These are phyloP conservation scores for Scaptomyza pallida DNA, from an alignment of 1,140 invertebrate genomes.

Conservation along the genomic window DNA sequence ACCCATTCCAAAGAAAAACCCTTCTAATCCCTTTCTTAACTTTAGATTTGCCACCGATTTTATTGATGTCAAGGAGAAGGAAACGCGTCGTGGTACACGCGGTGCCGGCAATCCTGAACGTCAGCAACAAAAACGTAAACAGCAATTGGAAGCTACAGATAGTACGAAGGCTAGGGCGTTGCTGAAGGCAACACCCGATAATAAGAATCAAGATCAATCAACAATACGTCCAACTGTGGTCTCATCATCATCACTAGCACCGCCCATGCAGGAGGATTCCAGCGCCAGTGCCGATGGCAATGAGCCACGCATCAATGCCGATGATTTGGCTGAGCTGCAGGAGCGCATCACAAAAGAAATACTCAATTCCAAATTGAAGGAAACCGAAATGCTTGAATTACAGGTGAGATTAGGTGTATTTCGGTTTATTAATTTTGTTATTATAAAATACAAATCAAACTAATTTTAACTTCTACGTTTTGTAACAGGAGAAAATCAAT, in stretches of 20 bases:
- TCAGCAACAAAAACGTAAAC: slow-evolving; percentile 30
- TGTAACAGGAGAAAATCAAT: slow-evolving; percentile 80
- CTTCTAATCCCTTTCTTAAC: neutral
- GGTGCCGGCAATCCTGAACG: slow-evolving; percentile 61
- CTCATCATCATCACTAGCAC: slow-evolving; percentile 27
- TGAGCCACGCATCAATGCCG: slow-evolving; percentile 55
- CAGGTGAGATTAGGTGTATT: slow-evolving; percentile 61
- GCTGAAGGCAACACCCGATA: slow-evolving; percentile 2
- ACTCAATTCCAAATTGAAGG: slow-evolving; percentile 80
- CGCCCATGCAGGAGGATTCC: slow-evolving; percentile 24
- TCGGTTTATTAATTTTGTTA: too few species aligned
- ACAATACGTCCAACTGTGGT: slow-evolving; percentile 3
- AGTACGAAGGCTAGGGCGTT: slow-evolving; percentile 29
- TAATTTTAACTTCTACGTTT: neutral
- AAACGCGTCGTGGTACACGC: slow-evolving; percentile 85
- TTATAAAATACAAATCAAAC: neutral
- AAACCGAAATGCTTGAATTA: slow-evolving; percentile 79
- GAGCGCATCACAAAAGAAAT: slow-evolving; percentile 82
- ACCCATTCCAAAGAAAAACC: slow-evolving; percentile 45
- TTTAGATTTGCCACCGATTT: slow-evolving; percentile 94
- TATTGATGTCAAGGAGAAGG: slow-evolving; percentile 94
- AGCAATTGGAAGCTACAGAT: slow-evolving; percentile 51
- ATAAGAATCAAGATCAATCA: slow-evolving; percentile 29
- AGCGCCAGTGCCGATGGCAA: slow-evolving; percentile 24
- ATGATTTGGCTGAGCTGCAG: slow-evolving; percentile 77